Evolutionary conservation across 2,113 vertebrate genomes (phyloP), one percentile per base, ranked within the genome.

Genomic region (Romanogobio albipinnatus): DNA sequence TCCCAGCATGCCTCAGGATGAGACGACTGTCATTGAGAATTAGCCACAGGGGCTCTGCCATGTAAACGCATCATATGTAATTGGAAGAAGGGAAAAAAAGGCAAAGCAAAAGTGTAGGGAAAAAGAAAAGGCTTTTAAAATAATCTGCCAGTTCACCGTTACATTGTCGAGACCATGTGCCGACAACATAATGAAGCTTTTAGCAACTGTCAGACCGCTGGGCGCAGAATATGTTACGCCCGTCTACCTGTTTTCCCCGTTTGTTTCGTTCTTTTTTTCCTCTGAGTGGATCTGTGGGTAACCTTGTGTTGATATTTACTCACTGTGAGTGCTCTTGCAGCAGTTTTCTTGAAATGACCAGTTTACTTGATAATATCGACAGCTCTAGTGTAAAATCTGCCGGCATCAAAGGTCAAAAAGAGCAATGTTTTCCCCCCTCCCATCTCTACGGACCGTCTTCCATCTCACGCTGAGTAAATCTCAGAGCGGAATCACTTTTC

Each of bases 401-500:
- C 93, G 94, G 94, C 95, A 94, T 96, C 95, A 95, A 96, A 96
- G 98, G 97, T 96, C 97, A 97, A 96, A 96, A 96, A 95, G 94
- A 93, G 91, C 93, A 90, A 91, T 95, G 95, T 95, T 95, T 90
- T 92, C 91, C 24, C 91, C 90, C 83, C 89, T 91, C 89, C 76
- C 39, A 9, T 79, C 84, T 89, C 88, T 14, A 56, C 29, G 59
- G 94, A 91, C 92, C 92, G 96, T 93, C 77, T 94, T 95, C 95
- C 94, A 95, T 95, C 95, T 94, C 91, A 93, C 95, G 93, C 94
- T 95, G 95, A 96, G 96, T 96, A 97, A 98, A 98, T 97, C 97
- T 98, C 96, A 90, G 96, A 94, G 96, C 91, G 94, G 96, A 98
- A 97, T 98, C 97, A 96, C 96, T 97, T 97, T 96, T 95, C 97